These are phyloP conservation scores for Ciconia nigra DNA, from an alignment of 2,797 vertebrate genomes.

Conservation along the genomic window DNA sequence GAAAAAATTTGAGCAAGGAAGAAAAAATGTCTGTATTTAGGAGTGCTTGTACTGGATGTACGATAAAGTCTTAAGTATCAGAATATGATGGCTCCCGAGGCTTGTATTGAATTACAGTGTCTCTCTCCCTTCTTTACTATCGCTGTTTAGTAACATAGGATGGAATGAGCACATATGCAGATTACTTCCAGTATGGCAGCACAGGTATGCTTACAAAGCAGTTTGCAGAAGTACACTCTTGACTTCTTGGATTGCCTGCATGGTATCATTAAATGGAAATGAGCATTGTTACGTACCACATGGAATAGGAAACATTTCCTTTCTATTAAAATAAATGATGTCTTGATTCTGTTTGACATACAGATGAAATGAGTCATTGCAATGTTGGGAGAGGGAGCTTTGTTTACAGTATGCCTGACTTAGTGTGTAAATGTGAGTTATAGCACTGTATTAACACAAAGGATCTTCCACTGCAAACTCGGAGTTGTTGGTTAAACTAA, in stretches of 20 bases:
- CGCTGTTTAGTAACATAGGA: neutral
- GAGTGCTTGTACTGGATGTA: neutral
- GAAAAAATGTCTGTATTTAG: neutral
- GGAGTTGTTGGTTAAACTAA: neutral
- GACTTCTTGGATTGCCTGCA: neutral
- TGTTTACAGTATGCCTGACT: neutral
- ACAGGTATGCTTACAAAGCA: neutral
- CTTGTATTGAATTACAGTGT: neutral
- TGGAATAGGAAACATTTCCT: neutral
- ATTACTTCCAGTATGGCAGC: neutral
- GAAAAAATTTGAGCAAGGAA: neutral
- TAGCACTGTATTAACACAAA: neutral
- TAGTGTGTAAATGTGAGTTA: neutral
- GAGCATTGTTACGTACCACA: neutral
- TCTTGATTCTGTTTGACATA: neutral
- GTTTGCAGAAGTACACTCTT: neutral
- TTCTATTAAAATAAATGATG: neutral
- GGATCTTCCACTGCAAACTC: neutral
- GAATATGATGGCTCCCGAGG: neutral
- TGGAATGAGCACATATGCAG: neutral
- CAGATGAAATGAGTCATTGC: neutral
- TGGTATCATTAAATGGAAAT: neutral
- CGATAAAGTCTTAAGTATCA: neutral
- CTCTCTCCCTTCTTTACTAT: neutral
- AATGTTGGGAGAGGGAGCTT: neutral